A percentile compares a stretch with the other conserved stretches of the same genome.
Conservation (phyloP, 2,113 vertebrate genomes). For the Gavialis gangeticus region DNA sequence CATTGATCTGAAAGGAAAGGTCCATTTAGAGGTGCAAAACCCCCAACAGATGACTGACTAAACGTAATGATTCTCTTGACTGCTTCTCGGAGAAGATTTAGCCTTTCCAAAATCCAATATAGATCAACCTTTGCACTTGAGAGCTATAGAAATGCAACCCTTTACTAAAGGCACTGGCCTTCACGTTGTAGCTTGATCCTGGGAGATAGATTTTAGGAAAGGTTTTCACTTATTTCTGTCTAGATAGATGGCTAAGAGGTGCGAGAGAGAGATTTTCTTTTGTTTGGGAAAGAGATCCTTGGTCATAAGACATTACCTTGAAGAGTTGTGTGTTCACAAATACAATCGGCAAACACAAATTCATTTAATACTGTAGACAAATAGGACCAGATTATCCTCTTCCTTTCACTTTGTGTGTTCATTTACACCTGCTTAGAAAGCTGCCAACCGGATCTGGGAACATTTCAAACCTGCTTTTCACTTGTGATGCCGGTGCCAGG, state of each 20-base stretch:
- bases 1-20: neutral
- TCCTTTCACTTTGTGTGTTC: neutral
- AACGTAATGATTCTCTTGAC: neutral
- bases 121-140: neutral
- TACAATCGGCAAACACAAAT: neutral
- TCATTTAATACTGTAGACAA: fast-evolving
- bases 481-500: neutral
- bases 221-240: neutral
- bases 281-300: neutral
- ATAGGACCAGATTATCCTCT: neutral
- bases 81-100: neutral
- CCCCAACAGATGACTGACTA: neutral
- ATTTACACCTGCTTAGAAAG: neutral
- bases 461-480: neutral
- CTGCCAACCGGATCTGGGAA: neutral
- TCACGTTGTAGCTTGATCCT: neutral
- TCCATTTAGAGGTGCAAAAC: neutral
- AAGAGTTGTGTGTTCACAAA: neutral
- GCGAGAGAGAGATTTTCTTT: neutral
- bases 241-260: neutral
- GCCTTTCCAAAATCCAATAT: neutral
- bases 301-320: neutral
- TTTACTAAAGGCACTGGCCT: neutral
- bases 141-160: neutral
- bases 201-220: neutral